Conservation (phyloP, 1,140 invertebrate genomes). For the Ctenoplectra terminalis region DNA sequence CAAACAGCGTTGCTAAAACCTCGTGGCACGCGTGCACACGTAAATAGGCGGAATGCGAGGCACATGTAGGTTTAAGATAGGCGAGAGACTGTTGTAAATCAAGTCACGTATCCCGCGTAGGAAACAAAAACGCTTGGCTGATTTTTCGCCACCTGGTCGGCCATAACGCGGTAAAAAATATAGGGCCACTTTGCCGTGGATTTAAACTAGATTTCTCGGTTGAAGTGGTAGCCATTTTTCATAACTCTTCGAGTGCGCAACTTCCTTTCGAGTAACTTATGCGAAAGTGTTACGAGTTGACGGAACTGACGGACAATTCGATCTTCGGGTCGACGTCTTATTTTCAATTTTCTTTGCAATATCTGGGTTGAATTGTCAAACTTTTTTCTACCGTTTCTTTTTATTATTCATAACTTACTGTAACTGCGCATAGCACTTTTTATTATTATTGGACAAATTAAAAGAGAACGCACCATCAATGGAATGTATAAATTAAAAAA, state of each 20-base stretch:
- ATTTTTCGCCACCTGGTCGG: conserved; percentile 17
- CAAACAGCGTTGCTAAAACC: neutral
- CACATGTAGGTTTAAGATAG: neutral
- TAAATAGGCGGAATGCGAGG: no score
- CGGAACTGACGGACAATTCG: neutral
- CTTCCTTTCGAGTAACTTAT: neutral
- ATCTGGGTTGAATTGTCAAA: no score
- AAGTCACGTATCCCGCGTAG: conserved; percentile 8
- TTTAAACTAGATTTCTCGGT: conserved; percentile 18
- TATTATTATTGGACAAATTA: no score
- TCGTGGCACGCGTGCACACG: neutral
- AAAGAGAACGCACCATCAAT: no score
- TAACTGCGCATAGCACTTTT: no score
- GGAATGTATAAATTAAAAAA: no score
- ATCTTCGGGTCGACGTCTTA: no score
- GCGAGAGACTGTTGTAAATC: conserved; percentile 6
- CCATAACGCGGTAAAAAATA: neutral
- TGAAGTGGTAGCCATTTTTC: neutral
- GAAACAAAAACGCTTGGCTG: neutral
- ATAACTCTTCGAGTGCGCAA: no score
- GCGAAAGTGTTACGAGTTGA: neutral
- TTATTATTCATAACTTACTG: no score
- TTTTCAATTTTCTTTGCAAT: no score
- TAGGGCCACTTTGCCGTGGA: neutral
- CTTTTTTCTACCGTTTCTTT: no score